phyloP scores from a whole-genome alignment of 2,113 vertebrate species.

The Sylvia atricapilla region DNA sequence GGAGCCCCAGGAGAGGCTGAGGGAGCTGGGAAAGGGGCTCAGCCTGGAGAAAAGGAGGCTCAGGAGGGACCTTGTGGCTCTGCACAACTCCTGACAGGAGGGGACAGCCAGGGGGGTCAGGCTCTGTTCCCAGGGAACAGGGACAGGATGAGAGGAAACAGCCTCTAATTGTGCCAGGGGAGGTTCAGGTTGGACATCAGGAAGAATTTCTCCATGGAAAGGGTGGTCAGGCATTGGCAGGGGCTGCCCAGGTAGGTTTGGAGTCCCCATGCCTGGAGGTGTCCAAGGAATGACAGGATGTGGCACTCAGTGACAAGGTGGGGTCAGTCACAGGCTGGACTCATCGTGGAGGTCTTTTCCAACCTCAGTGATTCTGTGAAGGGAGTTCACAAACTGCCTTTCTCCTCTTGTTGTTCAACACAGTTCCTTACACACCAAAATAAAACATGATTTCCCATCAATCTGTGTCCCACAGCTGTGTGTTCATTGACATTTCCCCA shows the following conservation, averaged over 20 bases:
- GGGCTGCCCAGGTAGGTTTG: background rate
- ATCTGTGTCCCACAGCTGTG: background rate
- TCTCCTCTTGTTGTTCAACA: background rate
- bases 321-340: background rate
- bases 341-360: rapidly evolving
- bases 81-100: background rate
- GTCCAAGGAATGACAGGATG: background rate
- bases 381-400: background rate
- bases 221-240: background rate
- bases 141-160: rapidly evolving
- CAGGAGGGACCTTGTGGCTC: background rate
- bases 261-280: background rate
- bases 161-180: background rate
- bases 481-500: background rate
- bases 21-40: background rate
- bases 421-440: background rate
- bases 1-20: background rate
- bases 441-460: background rate
- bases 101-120: rapidly evolving
- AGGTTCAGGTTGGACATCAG: rapidly evolving
- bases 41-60: background rate
- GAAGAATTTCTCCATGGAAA: background rate
- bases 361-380: background rate
- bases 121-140: background rate
- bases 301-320: background rate